phyloP scores from a whole-genome alignment of 2,797 vertebrate genomes.

The Poeciliopsis infans region DNA sequence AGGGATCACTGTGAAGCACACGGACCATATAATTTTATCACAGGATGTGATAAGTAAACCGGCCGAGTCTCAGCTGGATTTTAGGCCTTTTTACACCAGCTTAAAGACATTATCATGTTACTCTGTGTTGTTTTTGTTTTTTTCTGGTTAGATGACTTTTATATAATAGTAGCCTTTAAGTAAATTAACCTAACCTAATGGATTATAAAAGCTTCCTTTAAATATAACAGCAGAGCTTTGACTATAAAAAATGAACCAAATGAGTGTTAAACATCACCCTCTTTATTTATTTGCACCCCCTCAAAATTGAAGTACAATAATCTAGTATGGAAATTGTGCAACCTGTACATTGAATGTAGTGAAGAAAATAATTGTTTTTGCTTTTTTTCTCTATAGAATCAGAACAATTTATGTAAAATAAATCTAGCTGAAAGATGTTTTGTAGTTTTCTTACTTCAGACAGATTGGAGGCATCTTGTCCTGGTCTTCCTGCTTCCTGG shows the following conservation, averaged over 20 bases:
- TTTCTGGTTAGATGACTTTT: background rate
- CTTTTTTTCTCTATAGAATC: background rate
- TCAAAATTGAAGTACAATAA: background rate
- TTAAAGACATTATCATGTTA: background rate
- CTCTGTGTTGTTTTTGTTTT: background rate
- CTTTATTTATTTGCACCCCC: background rate
- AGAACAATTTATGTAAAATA: background rate
- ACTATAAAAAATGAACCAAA: background rate
- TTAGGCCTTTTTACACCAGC: background rate
- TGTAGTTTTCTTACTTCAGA: background rate
- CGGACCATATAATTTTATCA: constrained; percentile 15
- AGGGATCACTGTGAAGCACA: constrained; percentile 28
- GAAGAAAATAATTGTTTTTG: background rate
- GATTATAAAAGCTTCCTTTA: background rate
- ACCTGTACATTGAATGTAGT: background rate
- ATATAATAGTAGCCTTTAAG: background rate
- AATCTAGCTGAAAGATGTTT: background rate
- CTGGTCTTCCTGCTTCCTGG: background rate
- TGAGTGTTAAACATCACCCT: background rate
- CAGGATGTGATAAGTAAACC: constrained; percentile 9
- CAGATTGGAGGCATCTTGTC: background rate
- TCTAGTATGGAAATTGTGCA: background rate
- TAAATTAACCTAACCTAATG: background rate
- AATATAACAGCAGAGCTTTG: background rate
- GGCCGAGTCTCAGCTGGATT: background rate